Evolutionary conservation across 2,888 invertebrate species (phyloP).

Genomic region (Seira sanloemensis): DNA sequence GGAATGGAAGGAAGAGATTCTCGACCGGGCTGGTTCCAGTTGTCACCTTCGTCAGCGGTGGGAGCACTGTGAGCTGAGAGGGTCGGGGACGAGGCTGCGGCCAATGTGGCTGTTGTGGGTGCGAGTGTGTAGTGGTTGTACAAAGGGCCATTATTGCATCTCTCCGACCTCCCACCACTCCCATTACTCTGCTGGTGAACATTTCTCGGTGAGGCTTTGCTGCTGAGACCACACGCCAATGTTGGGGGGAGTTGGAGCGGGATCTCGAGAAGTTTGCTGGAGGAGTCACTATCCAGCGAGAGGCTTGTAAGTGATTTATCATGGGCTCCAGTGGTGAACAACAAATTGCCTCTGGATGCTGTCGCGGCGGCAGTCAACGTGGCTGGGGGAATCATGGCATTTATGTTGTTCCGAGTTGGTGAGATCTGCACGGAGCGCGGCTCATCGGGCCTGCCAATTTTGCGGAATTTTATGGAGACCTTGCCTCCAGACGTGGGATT

Average conservation of each 20-base stretch:
- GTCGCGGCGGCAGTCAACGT: constrained; percentile 11
- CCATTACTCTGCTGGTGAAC: background rate
- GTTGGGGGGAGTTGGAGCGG: constrained; percentile 22
- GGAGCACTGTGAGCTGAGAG: background rate
- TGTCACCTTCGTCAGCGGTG: background rate
- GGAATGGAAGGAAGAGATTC: background rate
- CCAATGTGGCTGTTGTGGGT: background rate
- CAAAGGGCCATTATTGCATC: background rate
- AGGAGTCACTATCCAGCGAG: constrained; percentile 57
- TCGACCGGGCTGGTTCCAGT: background rate
- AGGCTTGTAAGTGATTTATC: constrained; percentile 69
- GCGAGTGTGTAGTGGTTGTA: background rate
- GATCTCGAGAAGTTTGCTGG: constrained; percentile 46
- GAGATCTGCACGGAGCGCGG: constrained; percentile 53
- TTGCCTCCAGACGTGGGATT: constrained; percentile 61
- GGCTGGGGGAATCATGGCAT: constrained; percentile 34
- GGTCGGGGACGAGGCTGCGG: background rate
- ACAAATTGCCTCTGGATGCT: constrained; percentile 58
- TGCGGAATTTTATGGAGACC: constrained; percentile 71
- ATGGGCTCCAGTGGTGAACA: constrained; percentile 41
- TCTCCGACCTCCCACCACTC: background rate
- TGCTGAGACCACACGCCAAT: background rate
- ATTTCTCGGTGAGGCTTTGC: background rate
- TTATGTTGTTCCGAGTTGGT: constrained; percentile 29
- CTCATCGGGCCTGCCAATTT: constrained; percentile 59